A percentile compares a stretch with the other conserved stretches of the same genome.
phyloP scores from a whole-genome alignment of 2,888 invertebrate genomes.

The Lasioglossum calceatum region DNA sequence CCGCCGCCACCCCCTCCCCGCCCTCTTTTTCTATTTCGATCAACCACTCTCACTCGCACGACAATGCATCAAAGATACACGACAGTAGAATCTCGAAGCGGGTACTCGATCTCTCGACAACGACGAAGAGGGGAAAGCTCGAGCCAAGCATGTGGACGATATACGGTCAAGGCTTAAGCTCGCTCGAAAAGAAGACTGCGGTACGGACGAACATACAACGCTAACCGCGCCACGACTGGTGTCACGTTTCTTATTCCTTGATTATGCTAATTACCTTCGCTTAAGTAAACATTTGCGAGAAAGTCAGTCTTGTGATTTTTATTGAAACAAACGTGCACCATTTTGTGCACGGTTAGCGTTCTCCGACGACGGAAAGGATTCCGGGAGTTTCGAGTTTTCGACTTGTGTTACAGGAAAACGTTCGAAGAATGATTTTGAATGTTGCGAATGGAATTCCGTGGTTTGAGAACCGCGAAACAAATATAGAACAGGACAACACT shows the following conservation, averaged over 20 bases:
- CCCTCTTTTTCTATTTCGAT: not conserved
- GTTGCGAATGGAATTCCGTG: not conserved
- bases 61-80: conserved; percentile 2
- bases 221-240: no score
- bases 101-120: conserved; percentile 28
- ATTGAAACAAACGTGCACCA: no score
- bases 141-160: conserved; percentile 79
- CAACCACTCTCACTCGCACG: not conserved
- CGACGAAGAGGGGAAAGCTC: conserved; percentile 69
- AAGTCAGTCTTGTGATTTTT: no score
- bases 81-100: conserved; percentile 45
- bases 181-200: conserved; percentile 71
- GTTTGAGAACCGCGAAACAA: no score
- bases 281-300: no score
- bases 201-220: conserved; percentile 16
- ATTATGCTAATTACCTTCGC: no score
- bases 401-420: not conserved
- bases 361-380: not conserved
- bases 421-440: not conserved
- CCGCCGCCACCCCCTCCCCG: not conserved
- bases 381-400: not conserved
- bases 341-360: no score
- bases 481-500: not conserved
- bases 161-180: conserved; percentile 75
- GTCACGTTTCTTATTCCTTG: no score